Evolutionary conservation across 1,140 invertebrate species (phyloP), one percentile per base, ranked within the genome.

Genomic region (Lepidurus packardi): DNA sequence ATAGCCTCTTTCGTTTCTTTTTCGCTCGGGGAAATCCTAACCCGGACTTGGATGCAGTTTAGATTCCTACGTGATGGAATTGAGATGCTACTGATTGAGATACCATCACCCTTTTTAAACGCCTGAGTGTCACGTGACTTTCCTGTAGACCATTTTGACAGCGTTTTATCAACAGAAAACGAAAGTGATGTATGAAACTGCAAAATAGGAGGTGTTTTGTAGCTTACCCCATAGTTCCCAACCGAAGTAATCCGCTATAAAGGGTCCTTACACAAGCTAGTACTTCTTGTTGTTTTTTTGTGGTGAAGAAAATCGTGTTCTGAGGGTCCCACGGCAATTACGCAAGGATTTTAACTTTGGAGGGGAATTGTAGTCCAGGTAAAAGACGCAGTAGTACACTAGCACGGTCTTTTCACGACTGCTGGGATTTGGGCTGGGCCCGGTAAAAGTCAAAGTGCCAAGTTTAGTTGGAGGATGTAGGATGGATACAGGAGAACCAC

Each of bases 341-440:
- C 4, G 34, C 34, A 34, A 34, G 34, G 34, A 34, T 34, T 34
- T 34, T 34, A 34, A 34, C 34, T 34, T 34, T 34, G 34, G 34
- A 4, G 34, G 34, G 2, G 2, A 4, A 34, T 34, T 0, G 34
- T 34, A 34, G 34, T 34, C 34, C 34, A 16, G 45, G 45, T 47
- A 47, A 16, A n/a, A 16, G 53, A n/a, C 16, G 53, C 21, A 65
- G 53, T 65, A 65, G 53, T 65, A 21, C 53, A 34, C 53, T 21
- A 65, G 53, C 53, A 65, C 53, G 53, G 53, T 65, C 53, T n/a
- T 65, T 65, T 65, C 53, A 65, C 53, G 53, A 65, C 53, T 65
- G 53, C 53, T 13, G 53, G 53, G 34, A 34, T n/a, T 65, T 65
- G 53, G 53, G 53, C 21, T 65, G 53, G 53, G 53, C 13, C 53